A percentile compares a stretch with the other conserved stretches of the same genome.
Evolutionary conservation across 2,888 invertebrate species (phyloP).

Genomic region (Sphaerophoria taeniata): DNA sequence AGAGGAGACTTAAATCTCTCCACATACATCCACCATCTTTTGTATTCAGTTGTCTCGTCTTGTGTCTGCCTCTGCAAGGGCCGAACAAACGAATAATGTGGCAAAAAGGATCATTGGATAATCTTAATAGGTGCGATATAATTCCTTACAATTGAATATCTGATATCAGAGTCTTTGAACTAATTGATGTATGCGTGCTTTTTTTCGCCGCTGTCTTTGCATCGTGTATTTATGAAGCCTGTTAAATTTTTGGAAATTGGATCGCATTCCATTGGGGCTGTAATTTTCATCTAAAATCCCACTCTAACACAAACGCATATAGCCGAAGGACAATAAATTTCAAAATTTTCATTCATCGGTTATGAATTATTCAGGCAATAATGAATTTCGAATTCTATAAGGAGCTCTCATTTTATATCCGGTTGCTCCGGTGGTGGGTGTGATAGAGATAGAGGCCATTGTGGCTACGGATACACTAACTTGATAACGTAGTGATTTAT

Average conservation of each 20-base stretch:
- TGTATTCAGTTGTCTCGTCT: constrained; percentile 51
- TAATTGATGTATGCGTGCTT: constrained; percentile 12
- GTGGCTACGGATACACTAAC: constrained; percentile 21
- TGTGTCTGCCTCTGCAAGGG: background rate
- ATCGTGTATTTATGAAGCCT: background rate
- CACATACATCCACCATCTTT: constrained; percentile 32
- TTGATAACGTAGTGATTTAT: constrained; percentile 62
- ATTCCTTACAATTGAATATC: constrained; percentile 63
- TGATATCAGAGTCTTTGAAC: constrained; percentile 58
- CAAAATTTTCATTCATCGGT: constrained; percentile 59
- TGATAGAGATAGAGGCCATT: background rate
- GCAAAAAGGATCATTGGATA: constrained; percentile 63
- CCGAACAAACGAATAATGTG: constrained; percentile 25
- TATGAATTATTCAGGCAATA: constrained; percentile 70
- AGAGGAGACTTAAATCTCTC: constrained; percentile 67
- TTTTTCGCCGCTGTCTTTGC: constrained; percentile 34
- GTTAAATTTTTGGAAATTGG: constrained; percentile 41
- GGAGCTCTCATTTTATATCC: constrained; percentile 48
- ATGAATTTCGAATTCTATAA: constrained; percentile 67
- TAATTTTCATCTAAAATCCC: constrained; percentile 16
- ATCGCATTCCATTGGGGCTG: constrained; percentile 39
- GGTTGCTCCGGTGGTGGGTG: constrained; percentile 12
- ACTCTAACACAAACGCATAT: constrained; percentile 1
- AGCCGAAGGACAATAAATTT: constrained; percentile 64
- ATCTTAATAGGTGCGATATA: constrained; percentile 71